These are phyloP conservation scores for Mesopsocus fuscifrons DNA, from an alignment of 2,888 invertebrate genomes.

Conservation along the genomic window DNA sequence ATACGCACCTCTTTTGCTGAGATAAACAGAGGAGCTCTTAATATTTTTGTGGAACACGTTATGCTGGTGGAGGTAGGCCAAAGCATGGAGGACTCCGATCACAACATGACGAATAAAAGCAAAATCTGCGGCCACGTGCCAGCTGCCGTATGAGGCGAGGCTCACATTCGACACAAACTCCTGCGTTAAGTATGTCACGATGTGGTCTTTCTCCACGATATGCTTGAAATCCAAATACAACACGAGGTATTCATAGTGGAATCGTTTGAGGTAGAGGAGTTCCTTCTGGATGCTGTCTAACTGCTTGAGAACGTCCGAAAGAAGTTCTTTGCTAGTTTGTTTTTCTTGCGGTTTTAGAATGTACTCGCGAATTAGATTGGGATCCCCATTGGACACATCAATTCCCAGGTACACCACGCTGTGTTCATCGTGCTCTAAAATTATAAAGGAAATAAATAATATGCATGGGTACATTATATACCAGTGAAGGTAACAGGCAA, in stretches of 20 bases:
- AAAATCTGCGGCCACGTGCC: constrained; percentile 30
- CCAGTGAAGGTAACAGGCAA: too few relatives aligned
- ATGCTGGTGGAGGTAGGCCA: constrained; percentile 61
- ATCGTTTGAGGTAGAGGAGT: constrained; percentile 43
- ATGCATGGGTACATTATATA: too few relatives aligned
- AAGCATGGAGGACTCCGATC: constrained; percentile 48
- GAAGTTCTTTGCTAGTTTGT: constrained; percentile 17
- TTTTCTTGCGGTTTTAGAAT: background rate
- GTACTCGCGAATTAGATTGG: background rate
- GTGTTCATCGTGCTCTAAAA: background rate
- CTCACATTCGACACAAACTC: constrained; percentile 35
- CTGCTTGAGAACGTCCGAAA: constrained; percentile 32
- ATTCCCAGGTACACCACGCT: background rate
- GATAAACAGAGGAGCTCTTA: constrained; percentile 49
- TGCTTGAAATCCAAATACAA: constrained; percentile 57
- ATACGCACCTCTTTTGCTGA: constrained; percentile 47
- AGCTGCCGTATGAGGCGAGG: constrained; percentile 30
- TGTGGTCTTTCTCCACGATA: constrained; percentile 36
- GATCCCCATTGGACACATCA: background rate
- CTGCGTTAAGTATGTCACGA: constrained; percentile 46
- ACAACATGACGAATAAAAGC: constrained; percentile 44
- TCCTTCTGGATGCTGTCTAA: constrained; percentile 57
- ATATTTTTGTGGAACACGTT: constrained; percentile 69
- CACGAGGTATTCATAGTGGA: constrained; percentile 51
- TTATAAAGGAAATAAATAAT: background rate